Evolutionary conservation across 2,113 vertebrate genomes (phyloP), one percentile per base, ranked within the genome.

Genomic region (Sula dactylatra): DNA sequence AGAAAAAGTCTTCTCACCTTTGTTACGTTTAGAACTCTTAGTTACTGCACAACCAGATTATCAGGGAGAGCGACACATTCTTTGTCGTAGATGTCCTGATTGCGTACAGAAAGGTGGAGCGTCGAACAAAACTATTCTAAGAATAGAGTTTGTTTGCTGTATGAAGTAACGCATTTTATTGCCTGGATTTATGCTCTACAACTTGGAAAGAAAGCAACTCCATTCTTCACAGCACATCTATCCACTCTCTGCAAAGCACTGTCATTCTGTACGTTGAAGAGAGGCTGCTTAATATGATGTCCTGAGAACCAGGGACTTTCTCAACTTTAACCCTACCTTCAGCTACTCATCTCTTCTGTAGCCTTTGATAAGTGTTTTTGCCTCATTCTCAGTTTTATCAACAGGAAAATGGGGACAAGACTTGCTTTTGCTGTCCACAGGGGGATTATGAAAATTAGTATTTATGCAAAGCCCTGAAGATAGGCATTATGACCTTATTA

Each of bases 401-500:
- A 38, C 29, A 84, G 26, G 32, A 93, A 82, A 95, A 96, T 0
- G 80, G 42, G 93, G 86, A 64, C 92, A 78, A 16, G 2, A 9
- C 67, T 84, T 32, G 73, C 52, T 88, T 64, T 58, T 42, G 1
- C 38, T n/a, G 20, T 9, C 72, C 94, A 71, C 80, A n/a, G 55
- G 25, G 79, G 77, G 42, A 66, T 78, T 78, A 44, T 31, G 72
- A 24, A 81, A 93, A 92, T 66, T 4, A 64, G 34, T 71, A 94
- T 88, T 95, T 59, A 86, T 40, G 69, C 90, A 44, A 86, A 2
- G 24, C 95, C 95, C 82, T 64, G 59, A 92, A 96, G 92, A 88
- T 16, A 94, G 1, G 34, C 88, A 82, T 93, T 86, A 86, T 32
- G 72, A 88, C 94, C 92, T 88, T 90, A 95, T 95, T 97, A 93